Base-by-base conservation (phyloP, 64 coral and sea anemone genomes). In the Porites lutea region DNA sequence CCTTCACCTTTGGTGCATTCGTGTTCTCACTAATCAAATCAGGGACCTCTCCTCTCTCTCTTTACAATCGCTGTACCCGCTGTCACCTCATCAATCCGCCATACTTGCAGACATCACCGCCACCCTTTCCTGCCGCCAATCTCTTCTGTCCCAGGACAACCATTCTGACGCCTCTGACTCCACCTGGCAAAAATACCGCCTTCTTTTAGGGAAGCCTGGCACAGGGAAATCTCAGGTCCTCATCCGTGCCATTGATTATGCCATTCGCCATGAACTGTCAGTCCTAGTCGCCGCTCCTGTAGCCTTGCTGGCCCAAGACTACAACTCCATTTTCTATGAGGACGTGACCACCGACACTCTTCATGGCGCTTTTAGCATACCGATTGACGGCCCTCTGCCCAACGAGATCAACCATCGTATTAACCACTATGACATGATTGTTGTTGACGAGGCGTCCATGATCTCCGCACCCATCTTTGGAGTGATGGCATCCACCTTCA, bases 401-500 rank as follows among this genome's bases (percentile, higher is more conserved):
- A 69, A 71, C 9, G 16, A 48, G 2, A 13, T 90, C 0, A 95
- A 95, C 21, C 80, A 51, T 37, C 2, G 21, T 11, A 8, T 95
- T 0, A 18, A 58, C 8, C 14, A 2, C 2, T 90, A 86, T 49
- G 93, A 95, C 19, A 8, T 90, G 0, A 59, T 95, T 0, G 45
- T 95, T 3, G 22, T 95, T 0, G 93, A 95, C 16, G 93, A 95
- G 37, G 66, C 90, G 0, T 95, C 93, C 2, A 79, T 95, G 81
- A 71, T 95, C 1, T 62, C 82, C 16, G 50, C 90, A 0, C 13
- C 3, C 3, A 95, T 82, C 0, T 7, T 95, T 1, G 20, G 86
- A 10, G 6, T 68, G 0, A 51, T 95, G 3, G 3, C 71, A 37
- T 37, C 27, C 1, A 37, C 27, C 0, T 37, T 37, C 27, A 37